These are phyloP conservation scores for Capra hircus DNA, from an alignment of 2,113 vertebrate genomes.

Conservation along the genomic window DNA sequence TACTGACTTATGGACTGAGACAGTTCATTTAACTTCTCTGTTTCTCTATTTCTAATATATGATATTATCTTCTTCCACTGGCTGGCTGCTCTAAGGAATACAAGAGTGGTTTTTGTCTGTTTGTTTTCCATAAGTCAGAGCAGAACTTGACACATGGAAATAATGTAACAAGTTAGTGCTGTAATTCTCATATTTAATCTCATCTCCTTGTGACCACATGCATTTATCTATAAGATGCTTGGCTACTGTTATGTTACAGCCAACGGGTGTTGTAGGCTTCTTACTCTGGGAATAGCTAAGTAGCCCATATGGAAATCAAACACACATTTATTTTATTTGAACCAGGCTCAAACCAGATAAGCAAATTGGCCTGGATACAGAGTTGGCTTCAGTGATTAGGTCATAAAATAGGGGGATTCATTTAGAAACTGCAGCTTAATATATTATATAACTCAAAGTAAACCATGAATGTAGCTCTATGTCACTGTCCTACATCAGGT, in stretches of 20 bases:
- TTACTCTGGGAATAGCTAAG: not conserved
- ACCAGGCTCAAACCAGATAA: not conserved
- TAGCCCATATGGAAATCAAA: not conserved
- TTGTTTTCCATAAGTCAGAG: not conserved
- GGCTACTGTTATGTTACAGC: not conserved
- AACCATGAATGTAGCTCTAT: not conserved
- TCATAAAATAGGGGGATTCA: conserved; percentile 33
- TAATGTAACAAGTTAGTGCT: not conserved
- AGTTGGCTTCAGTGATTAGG: not conserved
- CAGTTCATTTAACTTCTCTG: not conserved
- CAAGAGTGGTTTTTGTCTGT: not conserved
- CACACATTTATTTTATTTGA: not conserved
- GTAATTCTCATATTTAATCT: not conserved
- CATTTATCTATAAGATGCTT: not conserved
- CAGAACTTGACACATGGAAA: not conserved
- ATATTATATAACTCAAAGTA: not conserved
- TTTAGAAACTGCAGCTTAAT: conserved; percentile 15
- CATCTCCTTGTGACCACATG: not conserved
- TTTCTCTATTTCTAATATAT: not conserved
- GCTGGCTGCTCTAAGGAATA: not conserved
- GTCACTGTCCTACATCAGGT: not conserved
- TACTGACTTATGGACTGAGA: not conserved
- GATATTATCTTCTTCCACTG: not conserved
- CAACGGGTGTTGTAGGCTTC: not conserved
- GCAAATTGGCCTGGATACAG: not conserved